Evolutionary conservation across 2,888 invertebrate genomes (phyloP), one percentile per base, ranked within the genome.

Genomic region (Pachymerium ferrugineum): DNA sequence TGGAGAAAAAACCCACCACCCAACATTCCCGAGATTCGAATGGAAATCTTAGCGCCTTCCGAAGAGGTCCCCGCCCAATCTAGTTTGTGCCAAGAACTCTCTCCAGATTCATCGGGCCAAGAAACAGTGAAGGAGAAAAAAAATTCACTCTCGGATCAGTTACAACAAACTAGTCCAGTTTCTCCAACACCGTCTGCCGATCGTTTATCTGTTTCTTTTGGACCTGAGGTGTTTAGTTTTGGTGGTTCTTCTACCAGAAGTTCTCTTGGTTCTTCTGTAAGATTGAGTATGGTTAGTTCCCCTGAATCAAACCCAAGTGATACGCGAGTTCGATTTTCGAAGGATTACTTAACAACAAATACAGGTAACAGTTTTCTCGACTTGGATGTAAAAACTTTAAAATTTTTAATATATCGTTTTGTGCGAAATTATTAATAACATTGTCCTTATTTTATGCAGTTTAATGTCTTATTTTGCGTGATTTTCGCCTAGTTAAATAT

Each of bases 171-270:
- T 28, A 62, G 62, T 42, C 72, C 29, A 19, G 82, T 86, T 0
- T 89, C 89, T 0, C 89, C 89, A 1, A 89, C 89, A 80, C 88
- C 89, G 4, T 89, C 89, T 0, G 85, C 88, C 72, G 89, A 90
- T 81, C 86, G 89, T 72, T 84, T 89, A 62, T 90, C 90, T 12
- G 90, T 90, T 75, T 90, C 89, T 67, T 90, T 90, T 85, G 89
- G 89, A 0, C 85, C 86, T 14, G 87, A 86, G 75, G 80, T 85
- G 0, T 62, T 62, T n/a, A 62, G 62, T 62, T 62, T 62, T 28
- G 62, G 62, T 28, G 62, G 62, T 12, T 62, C 62, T 12, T 62
- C 62, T 1, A 62, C 62, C 8, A 62, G 62, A 28, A 62, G 62
- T 62, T 62, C 62, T n/a, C 8, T 62, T n/a, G 62, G 62, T 28